Evolutionary conservation across 64 coral and sea anemone species (phyloP).

Genomic region (Pocillopora verrucosa): DNA sequence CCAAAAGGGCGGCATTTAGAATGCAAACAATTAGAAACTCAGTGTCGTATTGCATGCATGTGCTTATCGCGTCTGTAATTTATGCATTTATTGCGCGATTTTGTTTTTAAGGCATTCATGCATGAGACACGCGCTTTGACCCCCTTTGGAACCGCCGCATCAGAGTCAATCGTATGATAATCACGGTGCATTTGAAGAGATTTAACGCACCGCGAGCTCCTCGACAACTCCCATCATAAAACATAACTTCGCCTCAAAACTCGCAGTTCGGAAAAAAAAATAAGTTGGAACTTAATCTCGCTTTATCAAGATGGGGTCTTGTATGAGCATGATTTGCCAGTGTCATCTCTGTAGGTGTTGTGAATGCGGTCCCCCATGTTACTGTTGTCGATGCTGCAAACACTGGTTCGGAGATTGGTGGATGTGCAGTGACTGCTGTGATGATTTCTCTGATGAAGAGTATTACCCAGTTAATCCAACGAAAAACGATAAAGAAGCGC

Average conservation of each 20-base stretch:
- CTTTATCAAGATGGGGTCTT: slow-evolving; percentile 53
- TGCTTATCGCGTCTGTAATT: not conserved
- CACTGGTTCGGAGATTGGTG: slow-evolving; percentile 90
- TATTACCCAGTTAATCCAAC: slow-evolving; percentile 47
- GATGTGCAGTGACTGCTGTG: slow-evolving; percentile 95
- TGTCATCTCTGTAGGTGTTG: slow-evolving; percentile 83
- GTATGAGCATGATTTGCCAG: slow-evolving; percentile 85
- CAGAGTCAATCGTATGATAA: not conserved
- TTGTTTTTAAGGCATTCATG: slow-evolving; percentile 34
- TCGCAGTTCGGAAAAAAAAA: not conserved
- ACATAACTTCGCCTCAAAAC: not conserved
- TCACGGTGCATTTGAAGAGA: not conserved
- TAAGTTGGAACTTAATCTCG: not conserved
- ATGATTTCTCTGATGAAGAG: slow-evolving; percentile 80
- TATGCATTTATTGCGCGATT: not conserved
- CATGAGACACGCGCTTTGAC: slow-evolving; percentile 11
- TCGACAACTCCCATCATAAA: not conserved
- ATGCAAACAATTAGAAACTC: not conserved
- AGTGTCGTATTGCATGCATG: not conserved
- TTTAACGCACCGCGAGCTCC: not conserved
- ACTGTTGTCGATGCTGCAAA: slow-evolving; percentile 78
- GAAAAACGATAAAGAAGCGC: slow-evolving; percentile 54
- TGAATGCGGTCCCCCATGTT: slow-evolving; percentile 61
- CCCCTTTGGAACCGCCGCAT: not conserved
- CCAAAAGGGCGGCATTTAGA: not conserved